Evolutionary conservation across 2,888 invertebrate genomes (phyloP), one percentile per base, ranked within the genome.

Genomic region (Bellardia bayeri): DNA sequence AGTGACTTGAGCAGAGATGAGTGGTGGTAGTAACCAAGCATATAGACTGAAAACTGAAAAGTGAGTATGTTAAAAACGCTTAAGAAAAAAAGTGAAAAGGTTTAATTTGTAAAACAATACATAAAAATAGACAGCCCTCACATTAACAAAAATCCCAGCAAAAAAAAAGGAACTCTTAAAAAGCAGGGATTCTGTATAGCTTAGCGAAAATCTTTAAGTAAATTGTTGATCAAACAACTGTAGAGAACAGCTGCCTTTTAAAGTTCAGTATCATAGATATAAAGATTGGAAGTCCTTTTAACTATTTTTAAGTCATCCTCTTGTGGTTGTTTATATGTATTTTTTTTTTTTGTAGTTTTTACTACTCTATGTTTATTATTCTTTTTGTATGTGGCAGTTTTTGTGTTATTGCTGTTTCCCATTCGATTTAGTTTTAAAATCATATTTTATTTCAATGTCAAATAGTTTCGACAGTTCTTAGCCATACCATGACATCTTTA

Each of bases 381-480:
- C 90, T 89, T 89, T 89, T 88, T 82, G 66, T 66, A 71, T 64
- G 66, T 86, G 88, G 85, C 87, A 85, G 85, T 71, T 61, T 56
- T 51, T 71, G 14, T 61, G 45, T 51, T 37, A 23, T 68, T 69
- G 33, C 54, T 66, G 45, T 64, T 81, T 78, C 16, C 76, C 87
- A 82, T 87, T 85, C 81, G 89, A 85, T 82, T 87, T 85, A 74
- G 69, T 85, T 87, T 75, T 85, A 85, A 87, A 87, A 87, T 89
- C 90, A 89, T 87, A 88, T 90, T 91, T 91, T 92, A 91, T 91
- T 90, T 89, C 90, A 90, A 91, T 91, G 92, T 92, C 92, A 92
- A 91, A 91, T 90, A 83, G 89, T 90, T 90, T 92, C 91, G 92
- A 92, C 91, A 92, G 91, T 91, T 91, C 88, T 90, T 90, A 90